Evolutionary conservation across 2,797 vertebrate species (phyloP).

Genomic region (Thripadectes ignobilis): DNA sequence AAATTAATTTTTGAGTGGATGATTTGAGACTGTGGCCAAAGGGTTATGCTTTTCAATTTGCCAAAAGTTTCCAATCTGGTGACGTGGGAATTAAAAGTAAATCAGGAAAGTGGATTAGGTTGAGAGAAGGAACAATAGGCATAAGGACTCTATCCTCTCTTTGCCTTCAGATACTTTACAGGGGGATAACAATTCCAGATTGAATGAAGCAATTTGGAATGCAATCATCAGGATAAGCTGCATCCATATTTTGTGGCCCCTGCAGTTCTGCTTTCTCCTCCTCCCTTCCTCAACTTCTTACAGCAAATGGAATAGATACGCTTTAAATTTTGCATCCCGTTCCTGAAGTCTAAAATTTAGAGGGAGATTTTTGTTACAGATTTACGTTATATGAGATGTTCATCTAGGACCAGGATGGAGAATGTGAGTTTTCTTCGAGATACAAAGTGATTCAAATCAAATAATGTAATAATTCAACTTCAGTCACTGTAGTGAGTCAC

Average conservation of each 20-base stretch:
- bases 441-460: slow-evolving; percentile 29
- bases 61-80: background rate
- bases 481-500: slow-evolving; percentile 65
- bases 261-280: background rate
- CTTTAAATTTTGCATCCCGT: background rate
- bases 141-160: background rate
- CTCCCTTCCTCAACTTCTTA: background rate
- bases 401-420: background rate
- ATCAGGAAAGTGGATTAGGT: background rate
- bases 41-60: background rate
- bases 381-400: background rate
- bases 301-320: background rate
- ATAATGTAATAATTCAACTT: slow-evolving; percentile 22
- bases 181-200: background rate
- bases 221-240: background rate
- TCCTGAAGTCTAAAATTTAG: background rate
- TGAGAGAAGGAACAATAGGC: background rate
- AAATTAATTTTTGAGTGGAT: background rate
- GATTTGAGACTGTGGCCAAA: background rate
- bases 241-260: background rate
- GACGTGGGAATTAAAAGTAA: background rate
- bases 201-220: background rate
- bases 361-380: background rate
- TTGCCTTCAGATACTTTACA: background rate
- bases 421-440: slow-evolving; percentile 11